Conservation (phyloP, 2,113 vertebrate genomes). For the Macroglossus sobrinus region DNA sequence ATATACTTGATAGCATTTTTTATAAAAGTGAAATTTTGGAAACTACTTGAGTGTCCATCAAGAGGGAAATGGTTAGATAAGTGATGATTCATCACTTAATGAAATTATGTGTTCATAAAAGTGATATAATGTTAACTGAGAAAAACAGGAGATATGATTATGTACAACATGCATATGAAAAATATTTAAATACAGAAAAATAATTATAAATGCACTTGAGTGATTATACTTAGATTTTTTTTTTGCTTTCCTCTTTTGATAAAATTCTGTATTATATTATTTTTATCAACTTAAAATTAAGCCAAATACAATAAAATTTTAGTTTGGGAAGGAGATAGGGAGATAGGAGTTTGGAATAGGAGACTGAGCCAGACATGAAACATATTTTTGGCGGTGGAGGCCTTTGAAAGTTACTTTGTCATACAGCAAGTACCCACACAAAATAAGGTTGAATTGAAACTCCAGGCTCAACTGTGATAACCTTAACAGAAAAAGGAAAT, state of each 20-base stretch:
- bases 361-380: not conserved
- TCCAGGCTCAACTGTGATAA: not conserved
- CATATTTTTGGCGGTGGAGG: not conserved
- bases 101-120: not conserved
- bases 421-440: not conserved
- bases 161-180: not conserved
- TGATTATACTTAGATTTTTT: not conserved
- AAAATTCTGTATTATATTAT: constrained; percentile 23
- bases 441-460: not conserved
- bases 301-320: not conserved
- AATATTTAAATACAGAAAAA: not conserved
- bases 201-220: not conserved
- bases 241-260: not conserved
- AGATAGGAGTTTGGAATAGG: too few relatives aligned
- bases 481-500: not conserved
- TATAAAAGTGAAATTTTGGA: constrained; percentile 15
- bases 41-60: not conserved
- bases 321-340: not conserved
- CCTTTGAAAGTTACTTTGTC: not conserved
- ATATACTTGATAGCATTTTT: not conserved
- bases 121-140: not conserved
- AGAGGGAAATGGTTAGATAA: not conserved
- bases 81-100: not conserved
- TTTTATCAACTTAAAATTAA: not conserved
- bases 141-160: not conserved